Evolutionary conservation across 2,797 vertebrate species (phyloP).

Genomic region (Etheostoma perlongum): DNA sequence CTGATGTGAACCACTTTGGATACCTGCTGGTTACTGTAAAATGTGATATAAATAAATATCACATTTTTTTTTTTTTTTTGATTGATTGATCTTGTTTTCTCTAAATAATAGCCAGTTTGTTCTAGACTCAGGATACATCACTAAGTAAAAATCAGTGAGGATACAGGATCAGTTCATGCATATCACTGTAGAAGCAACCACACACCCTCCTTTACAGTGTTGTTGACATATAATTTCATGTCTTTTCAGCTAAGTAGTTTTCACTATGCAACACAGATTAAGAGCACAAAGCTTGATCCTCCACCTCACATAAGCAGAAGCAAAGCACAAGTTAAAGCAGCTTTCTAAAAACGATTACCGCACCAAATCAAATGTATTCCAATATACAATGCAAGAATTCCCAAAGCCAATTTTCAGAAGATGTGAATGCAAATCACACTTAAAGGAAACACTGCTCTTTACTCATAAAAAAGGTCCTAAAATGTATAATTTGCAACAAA

Average conservation of each 20-base stretch:
- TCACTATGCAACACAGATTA: constrained; percentile 45
- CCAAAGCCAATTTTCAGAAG: constrained; percentile 51
- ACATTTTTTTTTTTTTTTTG: too few species aligned
- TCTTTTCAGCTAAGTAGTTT: constrained; percentile 26
- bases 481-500: constrained; percentile 30
- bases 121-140: neutral
- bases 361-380: constrained; percentile 42
- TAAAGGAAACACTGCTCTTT: constrained; percentile 25
- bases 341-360: constrained; percentile 59
- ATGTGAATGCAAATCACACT: constrained; percentile 38
- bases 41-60: too few species aligned
- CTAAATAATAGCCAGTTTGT: neutral
- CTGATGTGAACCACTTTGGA: too few species aligned
- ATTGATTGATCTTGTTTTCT: neutral
- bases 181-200: neutral
- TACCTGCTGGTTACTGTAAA: too few species aligned
- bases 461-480: constrained; percentile 13
- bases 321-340: constrained; percentile 49
- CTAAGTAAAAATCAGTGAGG: neutral
- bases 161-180: constrained; percentile 5
- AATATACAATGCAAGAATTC: constrained; percentile 37
- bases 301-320: constrained; percentile 41
- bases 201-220: neutral
- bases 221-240: constrained; percentile 25
- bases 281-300: constrained; percentile 43